Percentiles rank a stretch among this genome's conserved stretches.
These are phyloP conservation scores for Synanceia verrucosa DNA, from an alignment of 2,797 vertebrate genomes.

Conservation along the genomic window DNA sequence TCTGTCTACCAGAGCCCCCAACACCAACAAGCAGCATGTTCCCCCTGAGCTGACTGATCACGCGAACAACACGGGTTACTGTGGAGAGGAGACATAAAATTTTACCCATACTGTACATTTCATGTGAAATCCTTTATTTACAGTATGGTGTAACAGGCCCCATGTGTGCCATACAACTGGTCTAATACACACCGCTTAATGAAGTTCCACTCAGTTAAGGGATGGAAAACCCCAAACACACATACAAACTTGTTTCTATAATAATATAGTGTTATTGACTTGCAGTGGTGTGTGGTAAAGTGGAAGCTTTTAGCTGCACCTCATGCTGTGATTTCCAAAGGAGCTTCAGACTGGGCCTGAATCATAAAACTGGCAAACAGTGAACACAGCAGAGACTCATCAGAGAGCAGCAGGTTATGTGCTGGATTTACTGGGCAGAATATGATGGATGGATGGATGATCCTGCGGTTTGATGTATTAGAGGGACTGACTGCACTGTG, in stretches of 20 bases:
- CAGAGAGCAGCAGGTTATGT: constrained; percentile 46
- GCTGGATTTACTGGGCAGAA: constrained; percentile 46
- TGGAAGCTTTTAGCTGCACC: constrained; percentile 63
- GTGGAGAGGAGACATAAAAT: constrained; percentile 26
- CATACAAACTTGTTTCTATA: constrained; percentile 40
- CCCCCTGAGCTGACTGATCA: constrained; percentile 90
- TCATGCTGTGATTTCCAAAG: constrained; percentile 59
- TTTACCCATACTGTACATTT: not conserved
- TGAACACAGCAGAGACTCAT: constrained; percentile 45
- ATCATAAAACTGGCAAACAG: constrained; percentile 51
- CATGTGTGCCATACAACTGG: too few species aligned
- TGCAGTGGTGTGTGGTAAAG: constrained; percentile 55
- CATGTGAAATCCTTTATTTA: not conserved
- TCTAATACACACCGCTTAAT: not conserved
- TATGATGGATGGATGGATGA: constrained; percentile 21
- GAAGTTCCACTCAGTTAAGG: not conserved
- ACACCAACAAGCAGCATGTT: constrained; percentile 93
- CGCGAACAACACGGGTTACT: constrained; percentile 86
- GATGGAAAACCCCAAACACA: not conserved
- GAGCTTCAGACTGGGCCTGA: constrained; percentile 49
- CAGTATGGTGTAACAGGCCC: too few species aligned
- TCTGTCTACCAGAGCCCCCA: constrained; percentile 90
- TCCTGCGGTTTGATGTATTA: constrained; percentile 12
- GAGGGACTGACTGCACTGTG: not conserved
- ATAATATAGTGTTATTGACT: constrained; percentile 62